Conservation (phyloP, 2,888 invertebrate genomes). For the Ormyrus rosae region DNA sequence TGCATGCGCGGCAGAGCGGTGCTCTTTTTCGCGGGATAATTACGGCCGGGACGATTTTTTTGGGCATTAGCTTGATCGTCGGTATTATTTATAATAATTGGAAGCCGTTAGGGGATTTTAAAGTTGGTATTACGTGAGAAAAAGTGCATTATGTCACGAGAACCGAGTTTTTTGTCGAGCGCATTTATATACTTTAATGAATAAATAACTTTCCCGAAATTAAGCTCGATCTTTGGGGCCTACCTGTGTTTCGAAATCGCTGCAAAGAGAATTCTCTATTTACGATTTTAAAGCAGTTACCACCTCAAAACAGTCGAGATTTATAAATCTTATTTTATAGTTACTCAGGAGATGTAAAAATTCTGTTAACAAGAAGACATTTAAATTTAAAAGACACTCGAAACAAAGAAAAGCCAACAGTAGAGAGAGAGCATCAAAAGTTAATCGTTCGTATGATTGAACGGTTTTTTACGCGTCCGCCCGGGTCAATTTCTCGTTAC, state of each 20-base stretch:
- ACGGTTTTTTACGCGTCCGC: conserved; percentile 28
- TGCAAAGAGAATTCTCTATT: too few species aligned
- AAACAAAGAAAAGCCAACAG: background rate
- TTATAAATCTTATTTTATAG: background rate
- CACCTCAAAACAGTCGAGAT: background rate
- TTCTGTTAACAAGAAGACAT: background rate
- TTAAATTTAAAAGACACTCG: background rate
- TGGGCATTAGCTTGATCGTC: background rate
- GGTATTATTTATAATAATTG: conserved; percentile 18
- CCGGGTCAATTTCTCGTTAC: conserved; percentile 54
- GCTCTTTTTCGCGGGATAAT: background rate
- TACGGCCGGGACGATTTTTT: background rate
- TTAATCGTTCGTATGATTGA: conserved; percentile 54
- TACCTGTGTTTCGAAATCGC: too few species aligned
- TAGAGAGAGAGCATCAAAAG: conserved; percentile 19
- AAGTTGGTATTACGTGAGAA: conserved; percentile 11
- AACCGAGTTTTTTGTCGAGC: too few species aligned
- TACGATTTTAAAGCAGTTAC: background rate
- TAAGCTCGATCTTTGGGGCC: too few species aligned
- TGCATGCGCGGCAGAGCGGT: background rate
- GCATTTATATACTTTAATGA: too few species aligned
- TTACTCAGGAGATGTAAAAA: too few species aligned
- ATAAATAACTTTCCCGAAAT: too few species aligned
- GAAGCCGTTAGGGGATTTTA: background rate
- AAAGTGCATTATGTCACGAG: background rate